Percentiles rank a stretch among this genome's conserved stretches.
Conservation (phyloP, 2,797 vertebrate species). For the Falco columbarius region DNA sequence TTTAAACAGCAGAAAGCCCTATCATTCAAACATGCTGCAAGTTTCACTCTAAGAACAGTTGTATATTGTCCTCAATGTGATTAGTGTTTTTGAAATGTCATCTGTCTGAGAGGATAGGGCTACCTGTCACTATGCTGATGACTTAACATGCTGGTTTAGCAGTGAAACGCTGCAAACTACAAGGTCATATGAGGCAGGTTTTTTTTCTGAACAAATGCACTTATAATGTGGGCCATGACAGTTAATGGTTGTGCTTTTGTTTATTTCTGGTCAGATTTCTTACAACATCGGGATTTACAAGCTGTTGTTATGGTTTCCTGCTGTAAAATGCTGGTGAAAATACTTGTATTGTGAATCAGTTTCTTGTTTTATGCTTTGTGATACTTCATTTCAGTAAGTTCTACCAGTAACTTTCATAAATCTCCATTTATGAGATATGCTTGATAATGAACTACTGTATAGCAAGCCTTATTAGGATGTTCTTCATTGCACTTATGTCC, state of each 20-base stretch:
- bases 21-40: not conserved
- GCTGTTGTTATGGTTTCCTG: not conserved
- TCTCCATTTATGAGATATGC: not conserved
- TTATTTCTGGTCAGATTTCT: not conserved
- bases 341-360: not conserved
- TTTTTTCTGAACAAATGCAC: not conserved
- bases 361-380: not conserved
- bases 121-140: not conserved
- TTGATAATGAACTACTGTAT: not conserved
- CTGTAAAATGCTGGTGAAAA: not conserved
- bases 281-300: not conserved
- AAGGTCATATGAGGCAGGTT: not conserved
- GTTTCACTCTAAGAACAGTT: not conserved
- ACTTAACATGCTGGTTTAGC: not conserved
- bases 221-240: not conserved
- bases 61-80: not conserved
- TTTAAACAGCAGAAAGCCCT: not conserved
- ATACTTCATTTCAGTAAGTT: not conserved
- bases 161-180: not conserved
- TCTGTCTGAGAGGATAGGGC: not conserved
- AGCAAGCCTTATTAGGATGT: not conserved
- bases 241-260: not conserved
- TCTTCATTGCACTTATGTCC: not conserved
- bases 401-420: not conserved
- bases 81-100: not conserved